These are phyloP conservation scores for Halictus ligatus DNA, from an alignment of 2,888 invertebrate genomes.

Conservation along the genomic window DNA sequence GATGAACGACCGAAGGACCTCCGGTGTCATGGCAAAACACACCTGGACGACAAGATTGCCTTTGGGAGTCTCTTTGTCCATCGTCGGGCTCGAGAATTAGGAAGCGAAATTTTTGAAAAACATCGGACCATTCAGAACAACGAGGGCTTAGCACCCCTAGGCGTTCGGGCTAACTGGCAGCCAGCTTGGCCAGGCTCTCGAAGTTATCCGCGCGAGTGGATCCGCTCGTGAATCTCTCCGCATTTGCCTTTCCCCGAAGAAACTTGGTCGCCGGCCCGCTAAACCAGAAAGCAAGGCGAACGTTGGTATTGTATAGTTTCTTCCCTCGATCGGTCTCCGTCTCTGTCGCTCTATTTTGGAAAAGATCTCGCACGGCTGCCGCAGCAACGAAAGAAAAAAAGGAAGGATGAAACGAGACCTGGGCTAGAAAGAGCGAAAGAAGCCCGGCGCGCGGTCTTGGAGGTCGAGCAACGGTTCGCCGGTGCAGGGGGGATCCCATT, in stretches of 20 bases:
- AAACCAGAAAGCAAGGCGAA: conserved; percentile 52
- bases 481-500: conserved; percentile 66
- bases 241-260: conserved; percentile 23
- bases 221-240: background rate
- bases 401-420: background rate
- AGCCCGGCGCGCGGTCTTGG: conserved; percentile 4
- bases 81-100: background rate
- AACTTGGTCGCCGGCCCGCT: conserved; percentile 42
- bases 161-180: background rate
- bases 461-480: conserved; percentile 72
- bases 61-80: background rate
- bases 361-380: conserved; percentile 48
- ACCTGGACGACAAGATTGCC: background rate
- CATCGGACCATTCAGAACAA: background rate
- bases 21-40: background rate
- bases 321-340: conserved; percentile 18
- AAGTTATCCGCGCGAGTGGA: conserved; percentile 6
- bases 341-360: conserved; percentile 25
- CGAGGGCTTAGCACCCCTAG: conserved; percentile 1
- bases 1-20: background rate
- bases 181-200: background rate
- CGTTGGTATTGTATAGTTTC: conserved; percentile 29
- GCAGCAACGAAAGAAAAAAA: background rate
- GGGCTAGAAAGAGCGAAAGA: background rate
- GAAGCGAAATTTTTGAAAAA: background rate